These are phyloP conservation scores for Diglossa cyanea DNA, from an alignment of 2,797 vertebrate genomes.

Conservation along the genomic window DNA sequence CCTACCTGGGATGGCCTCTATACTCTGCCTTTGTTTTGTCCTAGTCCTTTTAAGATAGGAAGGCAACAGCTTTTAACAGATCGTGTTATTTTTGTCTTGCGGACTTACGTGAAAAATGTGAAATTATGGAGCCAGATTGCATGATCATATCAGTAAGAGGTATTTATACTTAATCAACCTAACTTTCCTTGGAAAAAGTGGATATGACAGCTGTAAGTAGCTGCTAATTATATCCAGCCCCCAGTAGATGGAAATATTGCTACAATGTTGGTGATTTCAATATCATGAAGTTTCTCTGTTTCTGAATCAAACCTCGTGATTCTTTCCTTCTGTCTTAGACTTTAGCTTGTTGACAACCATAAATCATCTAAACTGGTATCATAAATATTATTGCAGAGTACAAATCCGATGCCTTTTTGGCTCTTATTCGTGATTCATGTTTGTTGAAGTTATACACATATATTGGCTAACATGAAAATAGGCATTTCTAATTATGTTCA, in stretches of 20 bases:
- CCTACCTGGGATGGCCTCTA: fast-evolving
- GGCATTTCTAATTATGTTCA: background rate
- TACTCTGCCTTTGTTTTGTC: background rate
- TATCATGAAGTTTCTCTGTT: background rate
- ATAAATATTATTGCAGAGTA: background rate
- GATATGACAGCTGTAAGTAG: background rate
- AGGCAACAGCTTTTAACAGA: background rate
- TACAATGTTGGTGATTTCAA: background rate
- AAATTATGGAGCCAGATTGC: background rate
- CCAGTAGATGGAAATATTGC: slow-evolving; percentile 60
- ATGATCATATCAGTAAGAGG: background rate
- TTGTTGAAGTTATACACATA: background rate
- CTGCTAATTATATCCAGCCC: slow-evolving; percentile 1
- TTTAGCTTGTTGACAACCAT: background rate
- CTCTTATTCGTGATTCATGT: background rate
- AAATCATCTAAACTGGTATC: background rate
- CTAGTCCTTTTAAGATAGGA: background rate
- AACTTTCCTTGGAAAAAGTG: background rate
- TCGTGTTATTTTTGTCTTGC: background rate
- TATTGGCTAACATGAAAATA: background rate
- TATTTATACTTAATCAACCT: background rate
- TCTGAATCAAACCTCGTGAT: background rate
- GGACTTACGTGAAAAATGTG: background rate
- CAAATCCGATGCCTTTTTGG: background rate
- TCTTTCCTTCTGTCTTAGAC: background rate